These are phyloP conservation scores for Scatophagus argus DNA, from an alignment of 2,113 vertebrate species.

Conservation along the genomic window DNA sequence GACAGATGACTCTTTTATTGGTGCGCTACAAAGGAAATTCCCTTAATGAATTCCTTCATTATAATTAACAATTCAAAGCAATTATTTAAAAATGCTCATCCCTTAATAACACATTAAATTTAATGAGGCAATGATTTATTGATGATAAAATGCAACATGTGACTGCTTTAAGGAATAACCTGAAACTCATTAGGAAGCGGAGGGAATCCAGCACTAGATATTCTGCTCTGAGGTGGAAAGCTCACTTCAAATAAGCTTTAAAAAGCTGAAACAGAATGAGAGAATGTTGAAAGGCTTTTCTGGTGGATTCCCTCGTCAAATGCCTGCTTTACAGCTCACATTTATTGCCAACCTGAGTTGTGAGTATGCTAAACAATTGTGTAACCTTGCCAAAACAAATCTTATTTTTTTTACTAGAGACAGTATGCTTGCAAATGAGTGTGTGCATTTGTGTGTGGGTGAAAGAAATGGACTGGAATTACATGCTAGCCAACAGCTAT, in stretches of 20 bases:
- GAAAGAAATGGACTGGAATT: conserved; percentile 1
- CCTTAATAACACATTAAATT: conserved; percentile 5
- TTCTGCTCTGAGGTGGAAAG: background rate
- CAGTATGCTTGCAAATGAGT: background rate
- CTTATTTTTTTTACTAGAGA: background rate
- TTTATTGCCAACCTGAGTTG: conserved; percentile 10
- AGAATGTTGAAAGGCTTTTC: conserved; percentile 1
- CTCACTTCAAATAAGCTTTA: conserved; percentile 2
- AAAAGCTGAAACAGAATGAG: background rate
- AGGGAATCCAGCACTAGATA: background rate
- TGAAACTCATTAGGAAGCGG: conserved; percentile 9
- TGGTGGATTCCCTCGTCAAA: background rate
- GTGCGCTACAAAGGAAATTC: background rate
- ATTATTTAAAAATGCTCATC: background rate
- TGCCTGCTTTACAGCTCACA: background rate
- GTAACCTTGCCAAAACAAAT: conserved; percentile 2
- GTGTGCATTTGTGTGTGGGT: background rate
- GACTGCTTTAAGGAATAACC: conserved; percentile 17
- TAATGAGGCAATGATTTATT: conserved; percentile 32
- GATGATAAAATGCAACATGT: conserved; percentile 12
- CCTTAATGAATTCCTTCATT: background rate
- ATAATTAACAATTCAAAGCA: conserved; percentile 26
- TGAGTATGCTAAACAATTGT: background rate
- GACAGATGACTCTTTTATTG: background rate
- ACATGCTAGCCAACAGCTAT: conserved; percentile 9